Evolutionary conservation across 2,888 invertebrate species (phyloP), one percentile per base, ranked within the genome.

Genomic region (Ormyrus pomaceus): DNA sequence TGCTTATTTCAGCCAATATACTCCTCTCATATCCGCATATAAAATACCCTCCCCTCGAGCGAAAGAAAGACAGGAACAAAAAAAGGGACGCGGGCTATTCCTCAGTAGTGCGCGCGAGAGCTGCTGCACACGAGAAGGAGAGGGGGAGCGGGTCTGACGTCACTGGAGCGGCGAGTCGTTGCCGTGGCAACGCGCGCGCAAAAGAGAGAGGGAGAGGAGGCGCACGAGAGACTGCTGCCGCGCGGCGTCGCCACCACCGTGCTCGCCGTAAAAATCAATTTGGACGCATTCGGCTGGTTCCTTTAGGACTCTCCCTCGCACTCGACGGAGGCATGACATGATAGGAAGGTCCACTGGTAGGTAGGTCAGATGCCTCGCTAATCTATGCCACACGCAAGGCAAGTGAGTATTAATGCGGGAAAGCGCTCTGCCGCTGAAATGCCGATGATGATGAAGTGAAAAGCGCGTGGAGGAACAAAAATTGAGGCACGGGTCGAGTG

Each of bases 231-330:
- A 3, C 48, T n/a, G 19, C 34, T 34, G 34, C 58, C 10, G 58
- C 45, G 85, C 85, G 79, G 88, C 87, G 89, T 88, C 90, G 88
- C 88, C 88, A 88, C 88, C 85, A 86, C 82, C 86, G 88, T 83
- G 61, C 48, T 45, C 59, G 45, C 84, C 87, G 89, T 89, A 90
- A 90, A 90, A 90, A 90, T 90, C 90, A 90, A 90, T 90, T 90
- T 90, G 87, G 87, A 88, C 87, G 65, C 86, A 87, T 61, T 72
- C 61, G 68, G 34, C 45, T 61, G 19, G 10, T 62, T 69, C 51
- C 61, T 58, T 56, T 64, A 34, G 59, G 87, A 87, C 85, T 69
- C 70, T 34, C 34, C 34, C 34, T 34, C 34, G 34, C 4, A 34
- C 34, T 34, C 48, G 34, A 62, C 50, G 76, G 45, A 53, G 82